These are phyloP conservation scores for Apamea monoglypha DNA, from an alignment of 2,888 invertebrate genomes.

Conservation along the genomic window DNA sequence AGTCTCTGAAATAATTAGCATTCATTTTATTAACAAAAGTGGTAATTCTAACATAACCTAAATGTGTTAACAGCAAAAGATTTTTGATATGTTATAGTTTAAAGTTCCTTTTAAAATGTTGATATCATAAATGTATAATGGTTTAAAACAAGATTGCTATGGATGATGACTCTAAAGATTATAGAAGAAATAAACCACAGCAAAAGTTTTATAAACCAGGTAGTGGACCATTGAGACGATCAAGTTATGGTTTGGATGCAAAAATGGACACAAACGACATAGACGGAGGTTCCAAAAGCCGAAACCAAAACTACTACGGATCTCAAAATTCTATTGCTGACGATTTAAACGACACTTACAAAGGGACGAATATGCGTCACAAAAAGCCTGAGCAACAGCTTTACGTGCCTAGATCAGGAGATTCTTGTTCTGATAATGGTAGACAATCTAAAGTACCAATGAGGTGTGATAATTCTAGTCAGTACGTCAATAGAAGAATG, in stretches of 20 bases:
- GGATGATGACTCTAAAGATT: conserved; percentile 90
- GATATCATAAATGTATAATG: conserved; percentile 74
- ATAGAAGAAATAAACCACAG: conserved; percentile 92
- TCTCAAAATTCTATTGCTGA: conserved; percentile 85
- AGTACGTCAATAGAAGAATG: conserved; percentile 82
- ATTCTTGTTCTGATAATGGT: conserved; percentile 79
- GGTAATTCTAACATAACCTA: conserved; percentile 80
- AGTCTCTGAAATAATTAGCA: conserved; percentile 47
- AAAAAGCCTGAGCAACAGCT: conserved; percentile 88
- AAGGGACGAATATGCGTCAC: conserved; percentile 77
- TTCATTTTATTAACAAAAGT: conserved; percentile 66
- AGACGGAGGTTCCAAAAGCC: conserved; percentile 78
- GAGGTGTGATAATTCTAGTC: conserved; percentile 86
- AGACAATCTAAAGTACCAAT: conserved; percentile 77
- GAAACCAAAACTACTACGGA: conserved; percentile 81
- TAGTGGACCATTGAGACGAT: conserved; percentile 93
- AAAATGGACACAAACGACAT: conserved; percentile 88
- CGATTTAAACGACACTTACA: conserved; percentile 74
- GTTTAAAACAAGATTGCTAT: conserved; percentile 83
- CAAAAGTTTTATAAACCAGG: conserved; percentile 94
- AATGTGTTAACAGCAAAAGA: conserved; percentile 70
- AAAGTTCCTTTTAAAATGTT: conserved; percentile 67
- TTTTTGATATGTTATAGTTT: conserved; percentile 58
- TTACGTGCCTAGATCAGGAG: conserved; percentile 84
- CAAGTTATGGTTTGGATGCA: conserved; percentile 90